Base-by-base conservation (phyloP, 23 tunicate genomes). In the Clavelina lepadiformis region DNA sequence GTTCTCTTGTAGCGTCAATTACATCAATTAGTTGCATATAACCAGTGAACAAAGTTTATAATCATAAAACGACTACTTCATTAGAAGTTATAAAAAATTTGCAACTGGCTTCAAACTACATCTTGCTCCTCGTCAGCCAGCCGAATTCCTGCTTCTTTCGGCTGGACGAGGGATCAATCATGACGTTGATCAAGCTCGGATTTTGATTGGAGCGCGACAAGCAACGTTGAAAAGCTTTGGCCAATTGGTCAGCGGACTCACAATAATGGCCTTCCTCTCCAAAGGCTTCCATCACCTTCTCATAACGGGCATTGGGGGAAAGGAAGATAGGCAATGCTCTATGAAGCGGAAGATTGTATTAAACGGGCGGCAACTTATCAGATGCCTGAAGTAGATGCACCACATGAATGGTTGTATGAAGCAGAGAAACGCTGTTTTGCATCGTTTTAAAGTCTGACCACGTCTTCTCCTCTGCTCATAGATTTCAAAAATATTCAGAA, bases 81-180 rank as follows among this genome's bases (percentile, higher is more conserved):
- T n/a, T n/a, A n/a, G n/a, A n/a, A n/a, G n/a, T n/a, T n/a, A n/a
- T n/a, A n/a, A n/a, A n/a, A n/a, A n/a, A n/a, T n/a, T n/a, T n/a
- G n/a, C n/a, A n/a, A n/a, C n/a, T n/a, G n/a, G n/a, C n/a, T n/a
- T n/a, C 35, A 28, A 57, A 20, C 73, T 74, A 89, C 80, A 81
- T 46, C 29, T 89, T 89, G 57, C 97, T 89, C 27, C 89, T 56
- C 2, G 97, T 89, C 29, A 89, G 73, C 97, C 97, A 89, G 26
- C 38, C 26, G 51, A 89, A 89, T 18, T 89, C 89, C 57, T 89
- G 97, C 56, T 75, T 24, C 50, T 89, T 89, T 44, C 97, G 55
- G 27, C 56, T 63, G 8, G 97, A 81, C 41, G 76, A 44, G 45
- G 69, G 55, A 65, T 89, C 89, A 27, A 89, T 89, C 80, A 75